Evolutionary conservation across 2,888 invertebrate genomes (phyloP), one percentile per base, ranked within the genome.

Genomic region (Hirudinaria manillensis): DNA sequence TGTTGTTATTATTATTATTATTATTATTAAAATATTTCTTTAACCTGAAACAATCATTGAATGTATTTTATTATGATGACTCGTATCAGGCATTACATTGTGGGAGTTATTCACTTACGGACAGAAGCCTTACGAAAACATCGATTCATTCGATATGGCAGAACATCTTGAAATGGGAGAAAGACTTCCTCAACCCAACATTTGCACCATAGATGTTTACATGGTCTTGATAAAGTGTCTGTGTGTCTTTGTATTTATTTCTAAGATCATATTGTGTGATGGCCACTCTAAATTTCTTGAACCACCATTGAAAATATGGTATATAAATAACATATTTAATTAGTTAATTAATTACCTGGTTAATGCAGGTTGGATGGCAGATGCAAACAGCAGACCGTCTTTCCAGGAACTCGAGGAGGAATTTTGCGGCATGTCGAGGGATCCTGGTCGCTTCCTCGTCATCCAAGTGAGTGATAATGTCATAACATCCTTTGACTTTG

Each of bases 31-130:
- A n/a, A n/a, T n/a, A n/a, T n/a, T n/a, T n/a, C n/a, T n/a, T n/a
- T n/a, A n/a, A n/a, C n/a, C n/a, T n/a, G n/a, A n/a, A n/a, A n/a
- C n/a, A n/a, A n/a, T n/a, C n/a, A n/a, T n/a, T n/a, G n/a, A n/a
- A n/a, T n/a, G n/a, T n/a, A n/a, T n/a, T n/a, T n/a, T n/a, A n/a
- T n/a, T n/a, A n/a, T n/a, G n/a, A n/a, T n/a, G n/a, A n/a, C n/a
- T 10, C 16, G 45, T 45, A 45, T 10, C 24, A 76, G 87, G 88
- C 77, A 94, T 97, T 0, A 96, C 96, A 0, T 92, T 96, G 77
- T 97, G 97, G 96, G 97, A 97, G 83, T 87, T 97, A 74, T 85
- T 97, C 51, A 95, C 95, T 0, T 95, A 93, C 81, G 97, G 96
- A 16, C 92, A 91, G 56, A 89, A 92, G 75, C 94, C 95, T 0